phyloP scores from a whole-genome alignment of 64 coral and sea anemone genomes.

The Pocillopora verrucosa region DNA sequence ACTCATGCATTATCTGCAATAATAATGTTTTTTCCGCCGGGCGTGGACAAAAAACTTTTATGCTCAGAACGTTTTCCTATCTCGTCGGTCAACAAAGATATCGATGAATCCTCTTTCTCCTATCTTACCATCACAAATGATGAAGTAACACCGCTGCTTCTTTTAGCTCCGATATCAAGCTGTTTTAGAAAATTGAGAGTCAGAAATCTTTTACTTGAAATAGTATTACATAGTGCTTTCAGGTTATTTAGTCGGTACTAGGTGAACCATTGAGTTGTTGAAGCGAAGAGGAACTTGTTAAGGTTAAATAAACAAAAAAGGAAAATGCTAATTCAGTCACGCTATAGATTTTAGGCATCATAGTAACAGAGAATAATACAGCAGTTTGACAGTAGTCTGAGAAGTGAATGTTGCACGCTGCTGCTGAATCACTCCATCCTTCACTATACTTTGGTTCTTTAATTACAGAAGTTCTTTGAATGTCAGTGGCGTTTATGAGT shows the following conservation, averaged over 20 bases:
- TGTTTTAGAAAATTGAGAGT: no score
- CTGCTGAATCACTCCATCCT: neutral
- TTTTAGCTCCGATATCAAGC: no score
- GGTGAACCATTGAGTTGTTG: no score
- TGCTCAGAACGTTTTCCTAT: conserved; percentile 18
- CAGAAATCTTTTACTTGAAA: no score
- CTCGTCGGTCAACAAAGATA: neutral
- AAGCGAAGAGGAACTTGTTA: neutral
- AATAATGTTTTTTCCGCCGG: conserved; percentile 14
- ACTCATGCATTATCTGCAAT: conserved; percentile 11
- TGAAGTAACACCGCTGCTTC: no score
- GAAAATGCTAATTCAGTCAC: neutral
- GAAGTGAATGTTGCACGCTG: neutral
- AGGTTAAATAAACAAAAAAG: neutral
- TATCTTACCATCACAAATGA: neutral
- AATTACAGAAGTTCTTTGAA: no score
- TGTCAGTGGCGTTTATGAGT: no score
- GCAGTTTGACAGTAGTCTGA: neutral
- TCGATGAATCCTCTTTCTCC: neutral
- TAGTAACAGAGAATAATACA: neutral
- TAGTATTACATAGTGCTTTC: no score
- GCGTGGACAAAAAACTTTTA: conserved; percentile 13
- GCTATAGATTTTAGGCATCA: neutral
- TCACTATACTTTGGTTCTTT: no score
- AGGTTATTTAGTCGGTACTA: no score